Evolutionary conservation across 64 coral and sea anemone species (phyloP), one percentile per base, ranked within the genome.

Genomic region (Stichodactyla helianthus): DNA sequence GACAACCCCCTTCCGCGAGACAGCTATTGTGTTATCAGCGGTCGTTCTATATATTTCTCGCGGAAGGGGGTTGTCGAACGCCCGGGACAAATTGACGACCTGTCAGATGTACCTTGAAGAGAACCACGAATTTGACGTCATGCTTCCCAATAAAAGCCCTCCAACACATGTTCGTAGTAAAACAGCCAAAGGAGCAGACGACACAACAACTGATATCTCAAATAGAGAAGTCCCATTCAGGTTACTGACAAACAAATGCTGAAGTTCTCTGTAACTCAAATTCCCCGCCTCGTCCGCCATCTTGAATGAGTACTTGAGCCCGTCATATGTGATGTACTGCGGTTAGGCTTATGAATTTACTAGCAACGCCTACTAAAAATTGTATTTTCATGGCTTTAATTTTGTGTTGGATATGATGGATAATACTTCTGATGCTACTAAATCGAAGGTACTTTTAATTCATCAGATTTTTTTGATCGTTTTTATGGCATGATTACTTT

Each of bases 171-270:
- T 87, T 44, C 96, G 92, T 13, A 98, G 62, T 10, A 98, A 16
- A 89, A 94, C 84, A 35, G 88, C 93, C 23, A 78, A 51, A 57
- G 96, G 96, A 9, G 93, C 87, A 64, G 85, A 87, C 26, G 88
- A 88, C 51, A 65, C 85, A 79, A 98, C 86, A 44, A 74, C 16
- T 31, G 90, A 82, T 35, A 98, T 90, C 82, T 98, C 96, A 56
- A 90, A 25, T 61, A 91, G 31, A 56, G 87, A 85, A 71, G 96
- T 98, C 11, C 96, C 96, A 85, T 98, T 98, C 23, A 98, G 76
- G 85, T 95, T 90, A 80, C 96, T 98, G 20, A 98, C 87, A 90
- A 98, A 98, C 7, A 53, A 56, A 20, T 94, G 84, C 35, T 95
- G 96, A 17, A 92, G 31, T 50, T 95, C 67, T 85, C 88, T 94